These are phyloP conservation scores for Scaptomyza tumidula DNA, from an alignment of 2,888 invertebrate species.

Conservation along the genomic window DNA sequence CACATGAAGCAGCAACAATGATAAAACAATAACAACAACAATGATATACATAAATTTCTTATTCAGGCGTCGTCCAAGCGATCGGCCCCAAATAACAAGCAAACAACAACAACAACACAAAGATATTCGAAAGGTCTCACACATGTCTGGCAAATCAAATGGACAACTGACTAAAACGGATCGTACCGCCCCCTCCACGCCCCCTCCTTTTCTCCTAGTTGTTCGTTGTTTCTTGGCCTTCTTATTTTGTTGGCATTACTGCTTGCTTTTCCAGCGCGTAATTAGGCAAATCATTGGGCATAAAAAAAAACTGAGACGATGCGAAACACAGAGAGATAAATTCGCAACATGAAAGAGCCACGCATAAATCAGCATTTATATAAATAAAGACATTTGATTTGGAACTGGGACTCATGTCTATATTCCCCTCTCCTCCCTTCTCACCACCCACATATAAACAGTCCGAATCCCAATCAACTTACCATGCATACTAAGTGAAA, in stretches of 20 bases:
- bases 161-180: conserved; percentile 60
- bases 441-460: neutral
- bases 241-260: conserved; percentile 6
- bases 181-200: conserved; percentile 8
- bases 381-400: conserved; percentile 77
- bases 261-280: conserved; percentile 63
- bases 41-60: conserved; percentile 50
- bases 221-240: conserved; percentile 7
- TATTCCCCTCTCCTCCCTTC: neutral
- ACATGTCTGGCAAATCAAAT: conserved; percentile 80
- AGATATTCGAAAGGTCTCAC: conserved; percentile 75
- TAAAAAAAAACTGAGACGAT: conserved; percentile 59
- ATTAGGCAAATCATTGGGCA: conserved; percentile 64
- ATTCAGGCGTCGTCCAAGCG: conserved; percentile 64
- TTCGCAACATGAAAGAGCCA: conserved; percentile 70
- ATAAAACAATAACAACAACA: conserved; percentile 6
- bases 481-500: conserved; percentile 47
- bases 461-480: conserved; percentile 65
- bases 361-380: conserved; percentile 74
- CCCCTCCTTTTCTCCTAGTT: neutral
- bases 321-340: conserved; percentile 54
- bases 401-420: conserved; percentile 44
- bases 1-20: conserved; percentile 29
- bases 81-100: conserved; percentile 52
- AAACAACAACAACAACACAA: conserved; percentile 20